Conservation (phyloP, 1,140 invertebrate species). For the Leptopilina clavipes region DNA sequence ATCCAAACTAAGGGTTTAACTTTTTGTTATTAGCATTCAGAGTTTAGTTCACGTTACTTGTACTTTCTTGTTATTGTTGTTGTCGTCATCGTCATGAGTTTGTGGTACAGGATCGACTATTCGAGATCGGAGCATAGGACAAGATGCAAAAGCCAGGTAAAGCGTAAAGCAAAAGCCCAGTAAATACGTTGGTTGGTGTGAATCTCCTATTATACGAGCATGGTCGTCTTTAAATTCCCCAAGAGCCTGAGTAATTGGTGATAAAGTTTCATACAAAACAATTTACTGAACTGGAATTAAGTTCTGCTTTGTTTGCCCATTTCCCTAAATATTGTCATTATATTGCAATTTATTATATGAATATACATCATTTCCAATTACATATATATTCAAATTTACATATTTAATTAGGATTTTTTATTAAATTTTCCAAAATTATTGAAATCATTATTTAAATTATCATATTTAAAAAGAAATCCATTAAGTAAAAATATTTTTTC, state of each 20-base stretch:
- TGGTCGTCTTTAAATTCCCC: conserved; percentile 26
- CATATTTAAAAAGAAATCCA: no score
- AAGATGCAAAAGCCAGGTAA: background rate
- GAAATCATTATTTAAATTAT: no score
- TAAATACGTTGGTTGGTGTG: conserved; percentile 12
- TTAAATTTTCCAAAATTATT: no score
- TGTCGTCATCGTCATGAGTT: background rate
- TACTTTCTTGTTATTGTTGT: conserved; percentile 14
- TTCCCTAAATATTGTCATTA: background rate
- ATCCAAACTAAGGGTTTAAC: background rate
- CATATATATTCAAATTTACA: no score
- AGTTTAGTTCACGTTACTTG: background rate
- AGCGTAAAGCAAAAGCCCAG: background rate
- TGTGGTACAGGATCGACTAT: background rate
- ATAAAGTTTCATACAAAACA: conserved; percentile 23
- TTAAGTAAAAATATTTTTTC: no score
- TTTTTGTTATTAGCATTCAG: conserved; percentile 16
- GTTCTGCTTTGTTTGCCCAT: background rate
- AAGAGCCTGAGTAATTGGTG: conserved; percentile 9
- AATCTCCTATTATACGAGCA: conserved; percentile 18
- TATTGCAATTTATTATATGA: background rate
- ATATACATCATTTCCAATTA: background rate
- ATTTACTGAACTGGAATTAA: conserved; percentile 23
- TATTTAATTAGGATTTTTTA: no score
- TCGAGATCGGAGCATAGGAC: background rate